Evolutionary conservation across 1,140 invertebrate genomes (phyloP), one percentile per base, ranked within the genome.

Genomic region (Varroa destructor): DNA sequence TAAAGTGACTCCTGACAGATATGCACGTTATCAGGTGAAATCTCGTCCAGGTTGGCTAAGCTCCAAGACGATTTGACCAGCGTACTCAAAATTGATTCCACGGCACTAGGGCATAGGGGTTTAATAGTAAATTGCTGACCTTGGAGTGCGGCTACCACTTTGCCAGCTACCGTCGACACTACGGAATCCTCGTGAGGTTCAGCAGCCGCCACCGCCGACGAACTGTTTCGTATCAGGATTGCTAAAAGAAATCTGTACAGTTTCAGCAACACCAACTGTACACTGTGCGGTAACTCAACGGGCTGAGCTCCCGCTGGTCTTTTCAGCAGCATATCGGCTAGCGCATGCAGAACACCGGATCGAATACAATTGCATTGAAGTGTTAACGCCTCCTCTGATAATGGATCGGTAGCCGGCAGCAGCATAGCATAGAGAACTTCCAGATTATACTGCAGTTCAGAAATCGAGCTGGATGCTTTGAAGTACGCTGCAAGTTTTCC

Each of bases 361-460:
- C 86, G 87, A 67, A 94, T 86, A 79, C 95, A 95, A 77, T 89
- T 88, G 73, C 87, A 86, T 80, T 95, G 91, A 81, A 94, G 90
- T 77, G 89, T 87, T 77, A 88, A 86, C 46, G 90, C 86, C 75
- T 88, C 87, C 55, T 94, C 90, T 0, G 88, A 85, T 74, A 87
- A 82, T 1, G 88, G 87, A 76, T 92, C 90, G 43, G 87, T 79
- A 8, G 92, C 90, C 14, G 93, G 93, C 87, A 97, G 93, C 55
- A 97, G 81, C 77, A 96, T 83, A 64, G 90, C 87, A 79, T 97
- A 94, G 64, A 93, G 80, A 58, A 94, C 91, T 85, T 93, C 80
- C n/a, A 81, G 73, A 46, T 67, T 43, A 46, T 67, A 67, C 46
- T 67, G 61, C 40, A 72, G 73, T 57, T 67, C 61, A 46, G 70